Base-by-base conservation (phyloP, 2,113 vertebrate genomes). In the Antechinus flavipes region DNA sequence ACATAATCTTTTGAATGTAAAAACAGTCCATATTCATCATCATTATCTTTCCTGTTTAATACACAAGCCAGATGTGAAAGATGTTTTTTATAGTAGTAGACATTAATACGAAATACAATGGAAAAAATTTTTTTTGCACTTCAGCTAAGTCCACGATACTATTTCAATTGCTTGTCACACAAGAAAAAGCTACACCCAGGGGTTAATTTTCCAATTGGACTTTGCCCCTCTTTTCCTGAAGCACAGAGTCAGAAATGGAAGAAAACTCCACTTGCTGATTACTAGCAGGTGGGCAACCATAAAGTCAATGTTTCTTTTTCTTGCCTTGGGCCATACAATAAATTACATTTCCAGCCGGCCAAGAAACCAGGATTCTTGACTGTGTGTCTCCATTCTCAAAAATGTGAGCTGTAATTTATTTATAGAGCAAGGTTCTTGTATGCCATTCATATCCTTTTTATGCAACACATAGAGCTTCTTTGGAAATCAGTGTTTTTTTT, bases 301-400 rank as follows among this genome's bases (percentile, higher is more conserved):
- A 91, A 58, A 91, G 19, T 2, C 95, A 94, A 89, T n/a, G 46
- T 25, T 52, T 24, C 46, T 91, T 11, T 84, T 95, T 96, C 52
- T 89, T 56, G 55, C 35, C 47, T 95, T 54, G 54, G 25, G 14
- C 49, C 12, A 89, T 55, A 94, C 91, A 42, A 54, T 49, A 53
- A 91, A 55, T 1, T 55, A 42, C 19, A 35, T 54, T n/a, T 50
- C n/a, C 68, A 84, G 35, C n/a, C 42, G 68, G 68, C n/a, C 68
- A 95, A n/a, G 47, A 93, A 91, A 90, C 91, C 50, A 89, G 46
- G 27, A 50, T 92, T 93, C n/a, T 96, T 91, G n/a, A 68, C 94
- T 95, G 91, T 94, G 91, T 93, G 68, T 95, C 89, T 93, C 26
- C 7, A 0, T 50, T 96, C 95, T 94, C 93, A 23, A 76, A 94